Base-by-base conservation (phyloP, 2,888 invertebrate genomes). In the Sarcophaga rosellei region DNA sequence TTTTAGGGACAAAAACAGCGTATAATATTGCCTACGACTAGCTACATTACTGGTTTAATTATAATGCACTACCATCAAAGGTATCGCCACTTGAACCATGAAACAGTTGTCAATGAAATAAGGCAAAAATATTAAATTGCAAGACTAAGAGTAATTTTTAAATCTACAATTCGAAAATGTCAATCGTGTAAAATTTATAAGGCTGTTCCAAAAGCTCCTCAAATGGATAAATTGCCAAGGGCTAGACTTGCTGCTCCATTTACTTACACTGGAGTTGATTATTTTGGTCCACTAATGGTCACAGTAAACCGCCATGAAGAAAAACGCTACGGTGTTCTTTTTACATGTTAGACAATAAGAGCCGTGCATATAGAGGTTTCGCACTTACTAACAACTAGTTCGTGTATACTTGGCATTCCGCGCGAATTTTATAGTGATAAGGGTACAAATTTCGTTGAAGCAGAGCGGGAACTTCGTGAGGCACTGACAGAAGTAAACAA, bases 351-450 rank as follows among this genome's bases (percentile, higher is more conserved):
- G 21, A 88, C 87, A 1, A 80, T 84, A n/a, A 76, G 89, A 23
- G 89, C 88, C 1, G 23, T 85, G 8, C 87, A 88, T 72, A 44
- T 89, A 11, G 87, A 88, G 44, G 61, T 88, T 4, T 85, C 88
- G 4, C 35, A 68, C 25, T 82, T 70, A 2, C 21, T 70, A 11
- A 75, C 35, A 17, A 78, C 63, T 20, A 65, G 53, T 21, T 77
- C 77, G 12, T 77, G 72, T 8, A 72, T 77, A 20, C 15, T 77
- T 15, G 77, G 66, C 25, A 72, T 66, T 66, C 79, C 79, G 5
- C 76, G 6, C 21, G 73, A 81, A 57, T 74, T 73, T 35, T 73
- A 23, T 44, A 79, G 83, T 61, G 83, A 74, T 44, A 83, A 84
- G 17, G 79, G 69, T 6, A 79, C 83, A 35, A 75, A 84, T 59